A percentile compares a stretch with the other conserved stretches of the same genome.
Conservation (phyloP, 2,888 invertebrate species). For the Spodoptera littoralis region DNA sequence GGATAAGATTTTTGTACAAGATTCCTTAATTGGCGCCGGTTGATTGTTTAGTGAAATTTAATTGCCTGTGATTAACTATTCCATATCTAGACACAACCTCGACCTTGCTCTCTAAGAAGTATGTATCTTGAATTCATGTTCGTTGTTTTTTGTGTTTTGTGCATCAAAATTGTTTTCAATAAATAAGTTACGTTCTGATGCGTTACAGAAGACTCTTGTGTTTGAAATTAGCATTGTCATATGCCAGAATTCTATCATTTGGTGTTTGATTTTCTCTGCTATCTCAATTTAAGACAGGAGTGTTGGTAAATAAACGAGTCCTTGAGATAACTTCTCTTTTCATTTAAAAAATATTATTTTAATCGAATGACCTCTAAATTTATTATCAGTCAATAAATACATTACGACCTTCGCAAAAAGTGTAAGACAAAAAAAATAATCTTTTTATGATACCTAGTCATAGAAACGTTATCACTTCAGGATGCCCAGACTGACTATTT, state of each 20-base stretch:
- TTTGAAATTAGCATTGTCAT: no score
- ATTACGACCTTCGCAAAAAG: background rate
- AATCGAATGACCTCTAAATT: slow-evolving; percentile 7
- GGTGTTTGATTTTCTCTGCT: no score
- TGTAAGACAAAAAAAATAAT: slow-evolving; percentile 15
- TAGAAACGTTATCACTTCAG: slow-evolving; percentile 21
- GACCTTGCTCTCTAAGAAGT: slow-evolving; percentile 41
- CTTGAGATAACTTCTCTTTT: background rate
- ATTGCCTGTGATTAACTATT: slow-evolving; percentile 48
- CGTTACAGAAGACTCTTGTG: no score
- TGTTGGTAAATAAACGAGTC: no score
- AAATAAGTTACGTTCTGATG: no score
- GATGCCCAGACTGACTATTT: slow-evolving; percentile 21
- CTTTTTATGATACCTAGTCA: slow-evolving; percentile 15
- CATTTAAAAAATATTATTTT: background rate
- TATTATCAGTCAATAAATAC: slow-evolving; percentile 6
- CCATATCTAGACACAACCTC: slow-evolving; percentile 46
- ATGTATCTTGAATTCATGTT: slow-evolving; percentile 35
- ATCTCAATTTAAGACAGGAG: no score
- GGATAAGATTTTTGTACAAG: slow-evolving; percentile 25
- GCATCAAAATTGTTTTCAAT: slow-evolving; percentile 1
- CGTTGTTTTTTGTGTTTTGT: slow-evolving; percentile 11
- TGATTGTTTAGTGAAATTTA: slow-evolving; percentile 28
- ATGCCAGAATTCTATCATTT: no score
- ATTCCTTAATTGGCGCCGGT: slow-evolving; percentile 3